phyloP scores from a whole-genome alignment of 1,140 invertebrate genomes.

The Littorina saxatilis region DNA sequence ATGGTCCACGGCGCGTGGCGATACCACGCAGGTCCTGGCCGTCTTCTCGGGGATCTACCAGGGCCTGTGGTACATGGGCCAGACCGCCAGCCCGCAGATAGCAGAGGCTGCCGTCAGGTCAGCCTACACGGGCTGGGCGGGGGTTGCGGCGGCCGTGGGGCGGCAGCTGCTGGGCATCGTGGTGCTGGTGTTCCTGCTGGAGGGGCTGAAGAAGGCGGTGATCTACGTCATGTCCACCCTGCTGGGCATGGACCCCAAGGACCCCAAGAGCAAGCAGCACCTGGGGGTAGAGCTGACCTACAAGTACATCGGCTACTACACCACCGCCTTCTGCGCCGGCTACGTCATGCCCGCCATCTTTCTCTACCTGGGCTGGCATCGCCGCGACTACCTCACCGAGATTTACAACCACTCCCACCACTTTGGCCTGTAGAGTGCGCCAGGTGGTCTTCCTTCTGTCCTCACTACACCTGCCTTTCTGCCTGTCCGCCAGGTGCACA shows the following conservation, averaged over 20 bases:
- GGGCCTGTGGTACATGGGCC: conserved; percentile 88
- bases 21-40: conserved; percentile 88
- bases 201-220: conserved; percentile 82
- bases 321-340: conserved; percentile 80
- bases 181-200: conserved; percentile 82
- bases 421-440: conserved; percentile 11
- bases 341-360: conserved; percentile 88
- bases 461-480: too few species aligned
- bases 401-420: conserved; percentile 9
- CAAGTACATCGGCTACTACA: conserved; percentile 82
- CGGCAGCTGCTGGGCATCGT: conserved; percentile 86
- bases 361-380: conserved; percentile 84
- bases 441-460: not conserved
- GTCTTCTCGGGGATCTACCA: conserved; percentile 85
- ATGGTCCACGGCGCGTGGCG: conserved; percentile 82
- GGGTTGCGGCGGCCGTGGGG: conserved; percentile 84
- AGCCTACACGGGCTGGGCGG: conserved; percentile 82
- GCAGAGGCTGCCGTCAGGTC: conserved; percentile 80
- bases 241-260: conserved; percentile 78
- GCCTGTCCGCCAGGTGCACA: too few species aligned
- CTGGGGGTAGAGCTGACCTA: conserved; percentile 84
- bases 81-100: conserved; percentile 78
- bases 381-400: conserved; percentile 66
- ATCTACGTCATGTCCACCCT: conserved; percentile 84
- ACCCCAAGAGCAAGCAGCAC: conserved; percentile 74